These are phyloP conservation scores for Dasyurus viverrinus DNA, from an alignment of 2,113 vertebrate species.

Conservation along the genomic window DNA sequence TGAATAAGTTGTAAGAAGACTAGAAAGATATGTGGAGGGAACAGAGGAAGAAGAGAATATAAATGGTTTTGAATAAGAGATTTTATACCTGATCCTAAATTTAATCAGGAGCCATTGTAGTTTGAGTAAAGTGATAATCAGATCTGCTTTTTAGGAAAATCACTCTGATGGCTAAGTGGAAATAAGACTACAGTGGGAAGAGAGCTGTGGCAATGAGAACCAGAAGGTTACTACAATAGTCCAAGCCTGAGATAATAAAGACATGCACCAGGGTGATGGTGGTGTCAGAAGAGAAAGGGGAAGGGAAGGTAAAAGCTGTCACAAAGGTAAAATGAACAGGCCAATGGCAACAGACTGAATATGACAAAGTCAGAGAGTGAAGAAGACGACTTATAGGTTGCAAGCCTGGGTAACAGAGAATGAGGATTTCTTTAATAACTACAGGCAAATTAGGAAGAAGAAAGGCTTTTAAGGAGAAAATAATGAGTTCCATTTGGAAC, in stretches of 20 bases:
- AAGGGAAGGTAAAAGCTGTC: not conserved
- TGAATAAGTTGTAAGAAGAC: not conserved
- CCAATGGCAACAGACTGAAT: not conserved
- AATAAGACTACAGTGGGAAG: not conserved
- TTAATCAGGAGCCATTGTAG: not conserved
- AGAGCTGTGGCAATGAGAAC: not conserved
- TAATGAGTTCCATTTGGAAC: not conserved
- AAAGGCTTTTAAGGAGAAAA: not conserved
- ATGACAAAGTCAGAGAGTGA: not conserved
- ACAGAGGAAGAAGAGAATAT: not conserved
- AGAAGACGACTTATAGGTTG: not conserved
- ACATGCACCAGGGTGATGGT: not conserved
- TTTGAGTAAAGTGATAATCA: not conserved
- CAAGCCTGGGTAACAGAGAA: not conserved
- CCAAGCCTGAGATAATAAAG: not conserved
- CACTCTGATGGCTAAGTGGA: not conserved
- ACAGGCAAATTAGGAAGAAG: not conserved
- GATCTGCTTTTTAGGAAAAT: not conserved
- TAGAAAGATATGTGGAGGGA: not conserved
- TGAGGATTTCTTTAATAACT: not conserved
- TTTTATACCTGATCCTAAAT: not conserved
- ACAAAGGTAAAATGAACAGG: not conserved
- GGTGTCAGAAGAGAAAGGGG: not conserved
- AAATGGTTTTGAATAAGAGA: not conserved
- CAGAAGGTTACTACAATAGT: not conserved